phyloP scores from a whole-genome alignment of 2,888 invertebrate species.

The Selenia dentaria region DNA sequence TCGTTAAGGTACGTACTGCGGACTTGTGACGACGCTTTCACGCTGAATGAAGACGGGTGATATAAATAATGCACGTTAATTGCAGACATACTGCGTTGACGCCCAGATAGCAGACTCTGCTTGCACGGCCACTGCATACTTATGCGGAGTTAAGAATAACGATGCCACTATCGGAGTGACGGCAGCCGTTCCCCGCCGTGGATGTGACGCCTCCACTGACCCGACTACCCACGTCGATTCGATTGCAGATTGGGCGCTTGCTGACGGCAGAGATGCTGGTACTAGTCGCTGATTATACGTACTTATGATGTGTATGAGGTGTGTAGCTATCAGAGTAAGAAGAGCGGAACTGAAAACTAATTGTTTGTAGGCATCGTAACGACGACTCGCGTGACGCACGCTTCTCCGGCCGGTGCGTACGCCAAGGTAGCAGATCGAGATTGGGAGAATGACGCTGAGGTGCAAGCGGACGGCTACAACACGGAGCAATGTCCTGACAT shows the following conservation, averaged over 20 bases:
- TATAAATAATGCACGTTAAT: background rate
- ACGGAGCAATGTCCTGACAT: background rate
- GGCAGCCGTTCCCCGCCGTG: conserved; percentile 43
- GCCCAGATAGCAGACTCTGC: conserved; percentile 89
- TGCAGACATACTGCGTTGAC: conserved; percentile 83
- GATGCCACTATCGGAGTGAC: conserved; percentile 86
- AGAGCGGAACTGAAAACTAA: too few species aligned
- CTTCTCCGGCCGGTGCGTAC: conserved; percentile 88
- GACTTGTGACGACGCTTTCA: too few species aligned
- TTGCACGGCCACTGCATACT: conserved; percentile 87
- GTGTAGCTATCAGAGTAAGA: too few species aligned
- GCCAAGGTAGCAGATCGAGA: conserved; percentile 87
- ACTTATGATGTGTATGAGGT: too few species aligned
- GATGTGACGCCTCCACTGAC: background rate
- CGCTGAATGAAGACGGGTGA: background rate
- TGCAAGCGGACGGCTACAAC: background rate
- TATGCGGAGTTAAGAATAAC: conserved; percentile 88
- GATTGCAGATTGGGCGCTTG: background rate
- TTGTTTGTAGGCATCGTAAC: conserved; percentile 77
- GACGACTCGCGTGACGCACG: conserved; percentile 90
- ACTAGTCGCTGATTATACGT: too few species aligned
- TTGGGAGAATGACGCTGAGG: conserved; percentile 85
- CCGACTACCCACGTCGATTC: background rate
- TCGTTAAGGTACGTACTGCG: conserved; percentile 51
- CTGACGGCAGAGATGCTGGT: background rate